phyloP scores from a whole-genome alignment of 2,113 vertebrate genomes.

The Xenopus borealis region DNA sequence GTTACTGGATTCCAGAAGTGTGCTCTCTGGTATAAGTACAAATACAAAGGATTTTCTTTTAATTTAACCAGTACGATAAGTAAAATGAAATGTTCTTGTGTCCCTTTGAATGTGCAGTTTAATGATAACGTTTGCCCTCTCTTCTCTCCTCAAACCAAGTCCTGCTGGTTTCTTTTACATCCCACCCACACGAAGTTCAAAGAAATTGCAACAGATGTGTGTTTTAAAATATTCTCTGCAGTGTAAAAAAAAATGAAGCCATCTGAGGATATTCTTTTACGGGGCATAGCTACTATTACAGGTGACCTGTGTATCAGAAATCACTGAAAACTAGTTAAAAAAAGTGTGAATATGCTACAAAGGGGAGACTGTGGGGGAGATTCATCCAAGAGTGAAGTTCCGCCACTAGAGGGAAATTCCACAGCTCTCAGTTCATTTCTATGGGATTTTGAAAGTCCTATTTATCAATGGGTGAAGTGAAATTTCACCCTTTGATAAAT shows the following conservation, averaged over 20 bases:
- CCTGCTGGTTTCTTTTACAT: constrained; percentile 30
- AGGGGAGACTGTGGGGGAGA: too few relatives aligned
- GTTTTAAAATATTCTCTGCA: constrained; percentile 10
- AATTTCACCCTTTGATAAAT: too few relatives aligned
- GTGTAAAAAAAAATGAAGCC: constrained; percentile 20
- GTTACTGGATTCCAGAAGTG: not conserved
- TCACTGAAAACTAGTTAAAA: not conserved
- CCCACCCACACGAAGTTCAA: constrained; percentile 41
- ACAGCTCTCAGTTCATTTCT: too few relatives aligned
- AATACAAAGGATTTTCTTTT: not conserved
- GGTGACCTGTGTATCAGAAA: constrained; percentile 3
- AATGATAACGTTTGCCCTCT: constrained; percentile 36
- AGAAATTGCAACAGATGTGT: constrained; percentile 21
- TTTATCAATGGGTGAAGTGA: too few relatives aligned
- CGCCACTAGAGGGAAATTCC: too few relatives aligned
- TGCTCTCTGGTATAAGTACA: not conserved
- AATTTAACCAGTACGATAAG: not conserved
- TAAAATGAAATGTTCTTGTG: not conserved
- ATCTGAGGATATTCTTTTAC: constrained; percentile 19
- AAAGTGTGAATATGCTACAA: not conserved
- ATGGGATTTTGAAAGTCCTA: too few relatives aligned
- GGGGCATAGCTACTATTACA: not conserved
- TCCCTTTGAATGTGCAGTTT: constrained; percentile 12
- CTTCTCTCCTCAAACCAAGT: constrained; percentile 6
- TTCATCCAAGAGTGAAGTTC: too few relatives aligned